Percentiles rank a stretch among this genome's conserved stretches.
Conservation (phyloP, 2,797 vertebrate genomes). For the Artibeus jamaicensis region DNA sequence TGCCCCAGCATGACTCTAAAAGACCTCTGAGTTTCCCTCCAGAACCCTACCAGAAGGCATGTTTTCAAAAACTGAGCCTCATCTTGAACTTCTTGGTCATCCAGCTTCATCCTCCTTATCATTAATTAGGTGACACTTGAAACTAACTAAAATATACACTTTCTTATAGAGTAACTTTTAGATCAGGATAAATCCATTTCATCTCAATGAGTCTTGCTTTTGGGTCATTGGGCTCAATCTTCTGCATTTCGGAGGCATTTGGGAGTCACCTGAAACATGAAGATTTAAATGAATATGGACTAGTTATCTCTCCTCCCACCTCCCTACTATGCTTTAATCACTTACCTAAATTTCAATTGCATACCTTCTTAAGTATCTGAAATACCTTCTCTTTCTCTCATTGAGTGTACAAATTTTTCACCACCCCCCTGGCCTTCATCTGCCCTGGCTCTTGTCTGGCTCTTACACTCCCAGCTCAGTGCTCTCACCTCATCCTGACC, state of each 20-base stretch:
- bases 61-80: background rate
- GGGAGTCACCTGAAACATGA: background rate
- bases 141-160: background rate
- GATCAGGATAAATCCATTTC: background rate
- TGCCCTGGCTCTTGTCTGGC: background rate
- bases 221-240: background rate
- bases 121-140: background rate
- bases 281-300: background rate
- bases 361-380: background rate
- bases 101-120: background rate
- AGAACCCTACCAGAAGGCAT: rapidly evolving
- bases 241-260: background rate
- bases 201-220: background rate
- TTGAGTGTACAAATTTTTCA: background rate
- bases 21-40: background rate
- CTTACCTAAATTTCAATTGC: background rate
- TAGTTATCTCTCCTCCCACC: background rate
- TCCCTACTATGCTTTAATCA: background rate
- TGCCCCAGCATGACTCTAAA: background rate
- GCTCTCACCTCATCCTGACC: background rate
- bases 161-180: background rate
- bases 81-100: background rate
- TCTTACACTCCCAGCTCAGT: background rate
- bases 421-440: background rate
- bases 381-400: background rate